Percentiles rank a stretch among this genome's conserved stretches.
phyloP scores from a whole-genome alignment of 2,888 invertebrate genomes.

The Acronicta psi region DNA sequence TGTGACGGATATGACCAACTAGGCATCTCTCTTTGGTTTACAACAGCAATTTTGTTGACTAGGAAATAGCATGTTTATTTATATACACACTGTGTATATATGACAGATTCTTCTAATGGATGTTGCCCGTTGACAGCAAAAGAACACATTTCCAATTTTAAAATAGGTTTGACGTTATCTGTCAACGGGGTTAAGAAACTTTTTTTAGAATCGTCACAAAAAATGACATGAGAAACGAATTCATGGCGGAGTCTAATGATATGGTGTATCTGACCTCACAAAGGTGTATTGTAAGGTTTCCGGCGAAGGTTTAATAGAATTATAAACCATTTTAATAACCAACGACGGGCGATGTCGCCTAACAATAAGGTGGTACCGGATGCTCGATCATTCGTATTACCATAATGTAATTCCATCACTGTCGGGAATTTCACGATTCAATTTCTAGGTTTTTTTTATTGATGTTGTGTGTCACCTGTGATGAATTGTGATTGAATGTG shows the following conservation, averaged over 20 bases:
- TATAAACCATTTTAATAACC: slow-evolving; percentile 70
- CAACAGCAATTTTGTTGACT: no score
- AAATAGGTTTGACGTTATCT: slow-evolving; percentile 15
- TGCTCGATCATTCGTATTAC: slow-evolving; percentile 73
- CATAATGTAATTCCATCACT: slow-evolving; percentile 72
- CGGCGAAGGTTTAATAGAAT: slow-evolving; percentile 60
- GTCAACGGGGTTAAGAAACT: slow-evolving; percentile 38
- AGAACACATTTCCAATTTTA: slow-evolving; percentile 45
- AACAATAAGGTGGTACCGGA: slow-evolving; percentile 76
- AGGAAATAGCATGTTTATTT: no score
- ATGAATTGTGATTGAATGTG: slow-evolving; percentile 19
- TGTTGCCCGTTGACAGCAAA: no score
- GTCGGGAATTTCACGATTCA: slow-evolving; percentile 58
- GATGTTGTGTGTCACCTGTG: slow-evolving; percentile 12
- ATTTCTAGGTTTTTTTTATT: slow-evolving; percentile 47
- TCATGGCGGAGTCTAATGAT: slow-evolving; percentile 47
- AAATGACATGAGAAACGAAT: slow-evolving; percentile 27
- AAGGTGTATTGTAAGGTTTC: slow-evolving; percentile 65
- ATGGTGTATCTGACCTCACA: slow-evolving; percentile 51
- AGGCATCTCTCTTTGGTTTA: no score
- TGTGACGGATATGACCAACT: no score
- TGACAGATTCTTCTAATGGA: no score
- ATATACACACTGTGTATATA: no score
- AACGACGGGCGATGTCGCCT: slow-evolving; percentile 61
- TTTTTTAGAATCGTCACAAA: slow-evolving; percentile 36